Evolutionary conservation across 2,888 invertebrate genomes (phyloP).

Genomic region (Drosophila niveifrons): DNA sequence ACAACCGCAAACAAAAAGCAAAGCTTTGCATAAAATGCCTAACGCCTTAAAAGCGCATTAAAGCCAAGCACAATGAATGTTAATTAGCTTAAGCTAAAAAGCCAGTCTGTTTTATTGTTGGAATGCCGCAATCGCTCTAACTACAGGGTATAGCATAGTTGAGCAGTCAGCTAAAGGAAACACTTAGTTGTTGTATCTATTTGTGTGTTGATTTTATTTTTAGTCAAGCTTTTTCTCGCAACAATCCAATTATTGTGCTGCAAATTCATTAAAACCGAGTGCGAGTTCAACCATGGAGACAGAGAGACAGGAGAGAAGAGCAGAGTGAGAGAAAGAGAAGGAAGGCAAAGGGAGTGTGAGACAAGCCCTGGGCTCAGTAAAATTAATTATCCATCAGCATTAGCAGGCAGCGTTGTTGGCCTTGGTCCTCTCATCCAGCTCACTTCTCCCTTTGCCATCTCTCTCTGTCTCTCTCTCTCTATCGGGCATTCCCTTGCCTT

Average conservation of each 20-base stretch:
- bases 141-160: slow-evolving; percentile 22
- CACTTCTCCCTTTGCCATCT: slow-evolving; percentile 1
- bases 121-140: neutral
- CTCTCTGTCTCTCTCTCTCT: neutral
- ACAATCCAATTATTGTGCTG: slow-evolving; percentile 70
- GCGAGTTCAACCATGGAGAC: slow-evolving; percentile 10
- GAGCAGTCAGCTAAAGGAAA: neutral
- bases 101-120: neutral
- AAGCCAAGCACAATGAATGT: slow-evolving; percentile 4
- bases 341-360: neutral
- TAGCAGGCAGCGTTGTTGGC: slow-evolving; percentile 46
- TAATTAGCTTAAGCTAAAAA: slow-evolving; percentile 2
- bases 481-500: too few species aligned
- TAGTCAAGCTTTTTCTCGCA: slow-evolving; percentile 47
- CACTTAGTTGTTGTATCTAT: slow-evolving; percentile 50
- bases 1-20: neutral
- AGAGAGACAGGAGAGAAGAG: neutral
- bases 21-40: slow-evolving; percentile 3
- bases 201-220: slow-evolving; percentile 50
- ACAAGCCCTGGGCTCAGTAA: slow-evolving; percentile 53
- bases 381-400: slow-evolving; percentile 77
- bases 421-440: slow-evolving; percentile 13
- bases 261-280: slow-evolving; percentile 71
- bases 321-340: slow-evolving; percentile 3
- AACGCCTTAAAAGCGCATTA: slow-evolving; percentile 2